Percentiles rank a stretch among this genome's conserved stretches.
These are phyloP conservation scores for Drosophila lowei DNA, from an alignment of 1,140 invertebrate species.

Conservation along the genomic window DNA sequence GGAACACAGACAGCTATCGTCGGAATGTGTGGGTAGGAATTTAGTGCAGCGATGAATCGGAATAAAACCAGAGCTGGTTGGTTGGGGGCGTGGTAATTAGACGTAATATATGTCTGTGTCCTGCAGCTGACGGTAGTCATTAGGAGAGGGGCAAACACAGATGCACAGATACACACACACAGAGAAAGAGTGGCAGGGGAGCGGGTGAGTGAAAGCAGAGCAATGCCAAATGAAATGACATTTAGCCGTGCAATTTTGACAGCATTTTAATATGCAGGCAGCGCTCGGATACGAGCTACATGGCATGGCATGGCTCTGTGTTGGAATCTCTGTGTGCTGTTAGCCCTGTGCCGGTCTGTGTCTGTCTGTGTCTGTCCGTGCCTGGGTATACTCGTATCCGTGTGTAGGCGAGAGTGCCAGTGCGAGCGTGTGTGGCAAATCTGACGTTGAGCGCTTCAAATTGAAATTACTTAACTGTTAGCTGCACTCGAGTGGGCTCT, in stretches of 20 bases:
- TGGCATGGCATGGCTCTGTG: not conserved
- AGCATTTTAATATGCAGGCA: constrained; percentile 72
- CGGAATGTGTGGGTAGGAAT: not conserved
- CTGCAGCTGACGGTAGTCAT: constrained; percentile 46
- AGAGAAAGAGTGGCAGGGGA: no score
- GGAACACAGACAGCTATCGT: constrained; percentile 8
- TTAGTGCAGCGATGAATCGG: not conserved
- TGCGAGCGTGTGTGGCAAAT: constrained; percentile 21
- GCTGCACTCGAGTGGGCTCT: constrained; percentile 32
- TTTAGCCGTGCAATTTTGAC: constrained; percentile 75
- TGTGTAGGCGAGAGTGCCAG: not conserved
- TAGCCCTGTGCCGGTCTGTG: not conserved
- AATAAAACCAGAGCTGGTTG: no score
- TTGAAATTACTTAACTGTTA: constrained; percentile 59
- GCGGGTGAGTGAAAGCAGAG: constrained; percentile 20
- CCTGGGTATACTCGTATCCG: constrained; percentile 3
- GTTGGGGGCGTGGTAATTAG: constrained; percentile 43
- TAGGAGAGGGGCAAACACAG: not conserved
- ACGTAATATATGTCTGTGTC: constrained; percentile 46
- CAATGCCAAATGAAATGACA: constrained; percentile 69
- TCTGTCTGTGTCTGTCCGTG: not conserved
- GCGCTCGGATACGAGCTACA: constrained; percentile 16
- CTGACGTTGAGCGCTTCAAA: constrained; percentile 58
- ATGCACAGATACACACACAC: no score
- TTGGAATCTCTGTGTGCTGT: not conserved